Base-by-base conservation (phyloP, 2,113 vertebrate species). In the Clarias magur region DNA sequence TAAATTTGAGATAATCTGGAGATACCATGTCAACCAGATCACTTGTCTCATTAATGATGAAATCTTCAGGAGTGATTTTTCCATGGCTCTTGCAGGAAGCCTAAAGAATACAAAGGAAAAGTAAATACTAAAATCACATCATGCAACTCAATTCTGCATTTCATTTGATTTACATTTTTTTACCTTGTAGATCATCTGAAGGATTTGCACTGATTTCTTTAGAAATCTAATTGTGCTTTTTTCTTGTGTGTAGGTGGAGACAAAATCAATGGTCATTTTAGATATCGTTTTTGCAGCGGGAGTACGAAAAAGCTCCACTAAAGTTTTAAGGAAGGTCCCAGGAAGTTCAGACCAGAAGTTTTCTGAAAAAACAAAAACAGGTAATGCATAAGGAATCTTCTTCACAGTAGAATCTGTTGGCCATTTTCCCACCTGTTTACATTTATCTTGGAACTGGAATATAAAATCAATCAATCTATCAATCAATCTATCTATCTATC, bases 101-200 rank as follows among this genome's bases (percentile, higher is more conserved):
- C 92, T 92, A 70, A n/a, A 83, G 1, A 85, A 85, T 38, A 84
- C n/a, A 89, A 42, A 67, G 17, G 13, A 34, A 57, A 83, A 17
- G 16, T 48, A 72, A 60, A n/a, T 70, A 34, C 19, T 27, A 48
- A 63, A 84, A 6, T 60, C 9, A 34, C 78, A 19, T 30, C 38
- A 30, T 34, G 12, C 60, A 80, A 23, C 12, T 3, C 17, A 23
- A 21, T 80, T 19, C 10, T 12, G 21, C 2, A 38, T 34, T 42
- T 17, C 11, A 80, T 62, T 42, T 15, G 13, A 15, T 17, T 27
- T 54, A 27, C 48, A 42, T 53, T 48, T 67, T 85, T 15, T n/a
- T 68, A 92, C 91, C 88, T 89, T 62, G 88, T 90, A 86, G 27
- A 91, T 9, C n/a, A 65, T 87, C 79, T 90, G 80, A 1, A 92